Evolutionary conservation across 1,140 invertebrate genomes (phyloP).

Genomic region (Leucophenga varia): DNA sequence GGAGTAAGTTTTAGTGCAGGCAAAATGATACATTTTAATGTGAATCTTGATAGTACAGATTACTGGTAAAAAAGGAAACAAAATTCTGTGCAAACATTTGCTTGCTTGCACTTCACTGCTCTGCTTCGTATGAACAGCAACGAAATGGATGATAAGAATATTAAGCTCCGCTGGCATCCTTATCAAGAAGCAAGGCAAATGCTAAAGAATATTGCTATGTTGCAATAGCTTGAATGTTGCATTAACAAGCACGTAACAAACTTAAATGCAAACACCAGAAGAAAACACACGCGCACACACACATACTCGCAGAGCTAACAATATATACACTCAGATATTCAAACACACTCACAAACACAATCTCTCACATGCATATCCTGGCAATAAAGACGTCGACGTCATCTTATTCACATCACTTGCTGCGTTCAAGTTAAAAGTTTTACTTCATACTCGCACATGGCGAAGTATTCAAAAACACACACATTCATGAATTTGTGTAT

Average conservation of each 20-base stretch:
- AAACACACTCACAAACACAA: constrained; percentile 3
- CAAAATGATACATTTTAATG: constrained; percentile 57
- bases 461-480: constrained; percentile 12
- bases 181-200: constrained; percentile 30
- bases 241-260: constrained; percentile 51
- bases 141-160: constrained; percentile 7
- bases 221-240: constrained; percentile 56
- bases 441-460: constrained; percentile 38
- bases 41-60: constrained; percentile 55
- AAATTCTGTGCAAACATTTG: constrained; percentile 38
- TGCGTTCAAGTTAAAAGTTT: constrained; percentile 35
- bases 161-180: constrained; percentile 19
- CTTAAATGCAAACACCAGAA: constrained; percentile 15
- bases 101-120: too few relatives aligned
- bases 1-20: too few relatives aligned
- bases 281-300: constrained; percentile 12
- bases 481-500: constrained; percentile 2
- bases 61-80: constrained; percentile 40
- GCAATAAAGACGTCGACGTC: constrained; percentile 40
- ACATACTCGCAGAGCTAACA: constrained; percentile 11
- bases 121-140: constrained; percentile 17
- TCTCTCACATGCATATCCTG: neutral
- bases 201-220: too few relatives aligned
- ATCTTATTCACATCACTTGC: constrained; percentile 13
- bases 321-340: constrained; percentile 13